Evolutionary conservation across 2,797 vertebrate genomes (phyloP).

Genomic region (Geotria australis): DNA sequence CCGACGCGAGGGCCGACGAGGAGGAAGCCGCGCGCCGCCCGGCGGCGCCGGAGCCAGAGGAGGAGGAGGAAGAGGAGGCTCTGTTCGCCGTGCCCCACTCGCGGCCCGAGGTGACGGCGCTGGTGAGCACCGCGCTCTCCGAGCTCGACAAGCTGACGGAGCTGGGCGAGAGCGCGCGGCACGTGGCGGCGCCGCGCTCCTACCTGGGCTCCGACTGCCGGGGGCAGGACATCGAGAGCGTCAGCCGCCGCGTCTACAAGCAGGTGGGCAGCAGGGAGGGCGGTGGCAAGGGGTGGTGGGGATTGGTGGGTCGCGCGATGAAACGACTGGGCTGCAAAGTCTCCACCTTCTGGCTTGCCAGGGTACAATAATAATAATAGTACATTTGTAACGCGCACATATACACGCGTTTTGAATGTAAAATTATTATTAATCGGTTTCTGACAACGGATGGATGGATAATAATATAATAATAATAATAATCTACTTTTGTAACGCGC

Average conservation of each 20-base stretch:
- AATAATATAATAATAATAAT: no score
- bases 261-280: constrained; percentile 17
- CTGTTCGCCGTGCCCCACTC: constrained; percentile 51
- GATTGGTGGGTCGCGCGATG: no score
- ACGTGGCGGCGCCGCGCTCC: constrained; percentile 12
- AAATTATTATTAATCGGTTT: no score
- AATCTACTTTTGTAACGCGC: no score
- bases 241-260: constrained; percentile 44
- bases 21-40: background rate
- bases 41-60: constrained; percentile 9
- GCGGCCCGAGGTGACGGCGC: constrained; percentile 33
- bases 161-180: constrained; percentile 17
- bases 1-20: no score
- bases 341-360: no score
- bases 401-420: no score
- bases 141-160: constrained; percentile 54
- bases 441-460: no score
- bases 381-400: no score
- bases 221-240: constrained; percentile 23
- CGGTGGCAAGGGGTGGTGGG: background rate
- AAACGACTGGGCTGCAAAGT: no score
- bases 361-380: no score
- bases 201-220: constrained; percentile 14
- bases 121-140: constrained; percentile 36
- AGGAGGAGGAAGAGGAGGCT: constrained; percentile 18